A percentile compares a stretch with the other conserved stretches of the same genome.
Evolutionary conservation across 1,140 invertebrate genomes (phyloP).

Genomic region (Leptestheria dahalacensis): DNA sequence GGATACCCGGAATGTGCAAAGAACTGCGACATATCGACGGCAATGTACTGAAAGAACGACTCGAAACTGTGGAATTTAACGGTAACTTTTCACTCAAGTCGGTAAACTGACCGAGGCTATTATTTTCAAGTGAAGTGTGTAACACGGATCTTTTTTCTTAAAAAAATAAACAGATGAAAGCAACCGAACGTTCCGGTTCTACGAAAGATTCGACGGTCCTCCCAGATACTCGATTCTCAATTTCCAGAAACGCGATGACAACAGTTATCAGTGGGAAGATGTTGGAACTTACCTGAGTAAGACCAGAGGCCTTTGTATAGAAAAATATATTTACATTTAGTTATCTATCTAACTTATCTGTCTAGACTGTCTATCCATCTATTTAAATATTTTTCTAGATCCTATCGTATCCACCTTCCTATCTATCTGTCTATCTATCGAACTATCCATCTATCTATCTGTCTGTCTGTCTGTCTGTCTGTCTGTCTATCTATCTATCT

Average conservation of each 20-base stretch:
- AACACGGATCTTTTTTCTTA: neutral
- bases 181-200: conserved; percentile 32
- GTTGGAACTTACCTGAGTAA: conserved; percentile 38
- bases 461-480: no score
- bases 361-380: no score
- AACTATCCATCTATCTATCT: no score
- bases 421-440: no score
- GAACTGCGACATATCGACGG: conserved; percentile 30
- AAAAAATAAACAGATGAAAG: conserved; percentile 30
- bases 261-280: conserved; percentile 30
- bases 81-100: conserved; percentile 28
- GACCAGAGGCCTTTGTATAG: no score
- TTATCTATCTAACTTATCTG: no score
- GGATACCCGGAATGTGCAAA: conserved; percentile 29
- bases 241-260: conserved; percentile 28
- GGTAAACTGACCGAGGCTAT: neutral
- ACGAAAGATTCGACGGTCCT: conserved; percentile 32
- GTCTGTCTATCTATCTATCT: no score
- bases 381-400: no score
- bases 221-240: conserved; percentile 40
- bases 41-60: conserved; percentile 27
- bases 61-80: conserved; percentile 37
- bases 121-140: no score
- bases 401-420: no score
- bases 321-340: no score